A percentile compares a stretch with the other conserved stretches of the same genome.
Evolutionary conservation across 2,113 vertebrate species (phyloP).

Genomic region (Pseudorectes ferrugineus): DNA sequence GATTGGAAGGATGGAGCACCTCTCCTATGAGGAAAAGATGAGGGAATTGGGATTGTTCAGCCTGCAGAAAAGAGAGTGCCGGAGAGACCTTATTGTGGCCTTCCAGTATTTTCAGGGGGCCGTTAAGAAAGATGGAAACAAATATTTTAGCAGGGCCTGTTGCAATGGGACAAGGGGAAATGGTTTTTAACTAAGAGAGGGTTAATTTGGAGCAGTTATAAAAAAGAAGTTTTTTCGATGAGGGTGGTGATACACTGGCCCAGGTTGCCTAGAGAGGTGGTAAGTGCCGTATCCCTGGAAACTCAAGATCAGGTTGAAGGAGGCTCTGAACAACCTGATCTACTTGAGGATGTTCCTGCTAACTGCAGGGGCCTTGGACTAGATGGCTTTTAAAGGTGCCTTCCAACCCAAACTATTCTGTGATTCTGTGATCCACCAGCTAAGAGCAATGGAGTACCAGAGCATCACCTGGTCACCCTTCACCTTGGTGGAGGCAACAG

Average conservation of each 20-base stretch:
- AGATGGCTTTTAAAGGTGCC: not conserved
- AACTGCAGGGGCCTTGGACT: not conserved
- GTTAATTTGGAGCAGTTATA: not conserved
- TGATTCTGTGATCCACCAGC: not conserved
- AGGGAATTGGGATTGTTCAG: not conserved
- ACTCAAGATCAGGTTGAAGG: fast-evolving
- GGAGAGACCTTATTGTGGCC: not conserved
- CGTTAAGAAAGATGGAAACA: not conserved
- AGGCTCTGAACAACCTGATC: not conserved
- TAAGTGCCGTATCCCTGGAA: not conserved
- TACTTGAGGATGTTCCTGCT: not conserved
- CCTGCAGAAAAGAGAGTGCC: not conserved
- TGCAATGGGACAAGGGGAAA: not conserved
- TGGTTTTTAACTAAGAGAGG: not conserved
- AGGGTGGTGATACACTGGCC: no score
- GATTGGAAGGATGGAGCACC: not conserved
- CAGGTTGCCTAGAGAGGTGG: not conserved
- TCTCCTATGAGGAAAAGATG: not conserved
- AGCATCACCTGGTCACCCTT: not conserved
- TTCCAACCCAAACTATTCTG: not conserved
- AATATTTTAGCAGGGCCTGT: not conserved
- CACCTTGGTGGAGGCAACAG: not conserved
- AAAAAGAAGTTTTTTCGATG: not conserved
- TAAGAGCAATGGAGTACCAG: not conserved
- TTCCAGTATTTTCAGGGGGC: not conserved